phyloP scores from a whole-genome alignment of 2,113 vertebrate genomes.

The Carettochelys insculpta region DNA sequence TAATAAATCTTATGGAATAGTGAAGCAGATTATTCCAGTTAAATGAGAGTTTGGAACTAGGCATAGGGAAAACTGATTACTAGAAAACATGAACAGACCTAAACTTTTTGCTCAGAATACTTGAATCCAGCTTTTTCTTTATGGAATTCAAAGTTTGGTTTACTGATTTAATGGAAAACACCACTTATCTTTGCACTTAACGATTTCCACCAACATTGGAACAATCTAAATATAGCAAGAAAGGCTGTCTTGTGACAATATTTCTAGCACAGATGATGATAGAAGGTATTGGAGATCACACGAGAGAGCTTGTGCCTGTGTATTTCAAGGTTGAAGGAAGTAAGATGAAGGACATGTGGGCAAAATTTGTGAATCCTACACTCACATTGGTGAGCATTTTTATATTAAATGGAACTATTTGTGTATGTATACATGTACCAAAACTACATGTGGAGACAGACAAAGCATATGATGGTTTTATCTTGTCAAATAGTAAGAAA shows the following conservation, averaged over 20 bases:
- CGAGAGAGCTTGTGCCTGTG: background rate
- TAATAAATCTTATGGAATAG: background rate
- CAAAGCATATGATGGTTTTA: background rate
- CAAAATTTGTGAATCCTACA: background rate
- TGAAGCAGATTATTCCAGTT: conserved; percentile 64
- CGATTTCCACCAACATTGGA: background rate
- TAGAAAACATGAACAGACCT: background rate
- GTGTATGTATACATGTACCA: accelerated
- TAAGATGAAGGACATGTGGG: background rate
- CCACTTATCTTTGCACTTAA: background rate
- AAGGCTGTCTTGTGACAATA: background rate
- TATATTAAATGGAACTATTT: background rate
- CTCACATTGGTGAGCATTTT: background rate
- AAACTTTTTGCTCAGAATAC: background rate
- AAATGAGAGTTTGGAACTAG: conserved; percentile 69
- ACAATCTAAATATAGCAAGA: background rate
- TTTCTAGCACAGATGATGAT: background rate
- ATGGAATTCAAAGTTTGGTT: background rate
- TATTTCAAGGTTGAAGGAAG: background rate
- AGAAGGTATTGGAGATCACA: background rate
- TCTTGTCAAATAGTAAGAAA: background rate
- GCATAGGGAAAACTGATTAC: background rate
- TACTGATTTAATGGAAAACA: background rate
- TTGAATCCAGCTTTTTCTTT: background rate
- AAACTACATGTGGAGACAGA: background rate